These are phyloP conservation scores for Paracyprichromis sp. DNA, from an alignment of 2,113 vertebrate species.

Conservation along the genomic window DNA sequence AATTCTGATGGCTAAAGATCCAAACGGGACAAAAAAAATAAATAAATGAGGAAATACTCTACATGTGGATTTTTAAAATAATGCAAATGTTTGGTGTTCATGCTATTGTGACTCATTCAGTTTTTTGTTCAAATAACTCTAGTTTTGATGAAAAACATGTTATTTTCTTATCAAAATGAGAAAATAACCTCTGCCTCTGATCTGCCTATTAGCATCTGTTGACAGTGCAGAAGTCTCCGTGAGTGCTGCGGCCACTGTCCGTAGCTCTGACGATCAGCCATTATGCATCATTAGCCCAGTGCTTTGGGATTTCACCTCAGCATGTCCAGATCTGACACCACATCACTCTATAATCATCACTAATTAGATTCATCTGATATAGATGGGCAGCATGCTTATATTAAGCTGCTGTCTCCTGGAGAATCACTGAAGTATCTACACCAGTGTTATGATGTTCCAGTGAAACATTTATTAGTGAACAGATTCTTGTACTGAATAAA, in stretches of 20 bases:
- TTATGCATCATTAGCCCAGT: constrained; percentile 29
- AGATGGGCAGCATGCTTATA: neutral
- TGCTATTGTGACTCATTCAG: neutral
- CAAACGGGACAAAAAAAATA: too few species aligned
- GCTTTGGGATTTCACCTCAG: constrained; percentile 10
- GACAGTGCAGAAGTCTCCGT: neutral
- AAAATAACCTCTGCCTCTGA: neutral
- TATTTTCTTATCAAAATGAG: neutral
- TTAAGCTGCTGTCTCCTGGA: neutral
- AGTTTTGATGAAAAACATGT: neutral
- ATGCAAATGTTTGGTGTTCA: neutral
- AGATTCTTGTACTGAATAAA: neutral
- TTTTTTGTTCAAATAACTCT: neutral
- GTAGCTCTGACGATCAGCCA: neutral
- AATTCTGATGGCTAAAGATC: too few species aligned
- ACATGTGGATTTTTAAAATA: neutral
- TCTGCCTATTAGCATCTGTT: neutral
- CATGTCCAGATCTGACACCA: constrained; percentile 20
- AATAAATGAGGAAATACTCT: neutral
- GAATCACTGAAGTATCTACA: neutral
- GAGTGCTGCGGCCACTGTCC: neutral
- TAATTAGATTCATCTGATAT: constrained; percentile 28
- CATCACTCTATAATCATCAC: constrained; percentile 19
- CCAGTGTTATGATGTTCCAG: neutral
- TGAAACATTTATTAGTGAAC: constrained; percentile 9